These are phyloP conservation scores for Mizuhopecten yessoensis DNA, from an alignment of 1,140 invertebrate genomes.

Conservation along the genomic window DNA sequence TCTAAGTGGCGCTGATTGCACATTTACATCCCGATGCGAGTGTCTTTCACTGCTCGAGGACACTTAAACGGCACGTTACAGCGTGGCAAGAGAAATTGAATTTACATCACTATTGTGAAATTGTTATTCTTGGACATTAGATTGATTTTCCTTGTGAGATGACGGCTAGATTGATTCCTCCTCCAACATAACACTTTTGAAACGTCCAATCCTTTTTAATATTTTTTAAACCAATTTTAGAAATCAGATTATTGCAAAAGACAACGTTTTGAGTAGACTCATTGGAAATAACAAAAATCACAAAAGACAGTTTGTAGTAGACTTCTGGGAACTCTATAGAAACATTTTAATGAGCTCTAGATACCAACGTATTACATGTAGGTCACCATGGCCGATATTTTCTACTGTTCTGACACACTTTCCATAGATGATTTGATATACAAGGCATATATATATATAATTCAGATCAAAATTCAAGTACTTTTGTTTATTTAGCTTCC, in stretches of 20 bases:
- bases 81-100: neutral
- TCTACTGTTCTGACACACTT: no score
- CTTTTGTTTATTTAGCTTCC: no score
- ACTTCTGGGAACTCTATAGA: neutral
- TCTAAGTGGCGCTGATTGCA: neutral
- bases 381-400: no score
- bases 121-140: neutral
- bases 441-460: no score
- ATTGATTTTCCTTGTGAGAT: neutral
- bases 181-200: neutral
- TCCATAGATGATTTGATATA: no score
- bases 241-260: neutral
- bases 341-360: no score
- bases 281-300: neutral
- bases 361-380: no score
- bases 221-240: neutral
- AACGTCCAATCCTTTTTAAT: neutral
- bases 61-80: neutral
- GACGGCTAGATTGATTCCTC: conserved; percentile 3
- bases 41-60: neutral
- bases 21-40: neutral
- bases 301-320: neutral
- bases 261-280: neutral
- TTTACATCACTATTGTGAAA: conserved; percentile 24
- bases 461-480: no score